phyloP scores from a whole-genome alignment of 2,888 invertebrate genomes.

The Caenorhabditis afra region DNA sequence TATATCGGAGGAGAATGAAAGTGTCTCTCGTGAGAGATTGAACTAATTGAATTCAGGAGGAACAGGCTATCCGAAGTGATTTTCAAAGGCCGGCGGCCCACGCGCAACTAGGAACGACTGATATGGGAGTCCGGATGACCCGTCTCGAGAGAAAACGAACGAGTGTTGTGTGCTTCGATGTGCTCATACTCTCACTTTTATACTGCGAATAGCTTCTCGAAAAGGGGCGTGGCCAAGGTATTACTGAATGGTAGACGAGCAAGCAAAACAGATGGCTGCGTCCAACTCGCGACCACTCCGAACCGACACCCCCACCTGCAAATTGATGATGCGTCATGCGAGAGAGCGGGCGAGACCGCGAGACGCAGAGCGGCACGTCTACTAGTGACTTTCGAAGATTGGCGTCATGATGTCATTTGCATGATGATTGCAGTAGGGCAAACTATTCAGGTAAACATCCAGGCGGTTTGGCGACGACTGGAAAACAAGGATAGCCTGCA shows the following conservation, averaged over 20 bases:
- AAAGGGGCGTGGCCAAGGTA: conserved; percentile 15
- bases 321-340: conserved; percentile 34
- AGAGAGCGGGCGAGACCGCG: conserved; percentile 8
- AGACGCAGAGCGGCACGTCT: conserved; percentile 24
- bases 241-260: conserved; percentile 27
- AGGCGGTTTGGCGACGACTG: background rate
- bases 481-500: background rate
- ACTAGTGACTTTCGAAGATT: conserved; percentile 36
- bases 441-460: background rate
- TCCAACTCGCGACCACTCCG: conserved; percentile 41
- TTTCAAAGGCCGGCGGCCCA: conserved; percentile 31
- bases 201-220: conserved; percentile 24
- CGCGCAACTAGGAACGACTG: background rate
- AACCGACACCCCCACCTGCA: conserved; percentile 12
- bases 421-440: background rate
- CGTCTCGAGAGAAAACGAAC: background rate
- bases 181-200: conserved; percentile 7
- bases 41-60: conserved; percentile 36
- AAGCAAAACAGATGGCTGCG: conserved; percentile 27
- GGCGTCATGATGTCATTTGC: conserved; percentile 27
- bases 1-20: background rate
- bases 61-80: conserved; percentile 46
- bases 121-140: background rate
- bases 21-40: background rate
- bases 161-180: conserved; percentile 1